These are phyloP conservation scores for Archilochus colubris DNA, from an alignment of 2,113 vertebrate species.

Conservation along the genomic window DNA sequence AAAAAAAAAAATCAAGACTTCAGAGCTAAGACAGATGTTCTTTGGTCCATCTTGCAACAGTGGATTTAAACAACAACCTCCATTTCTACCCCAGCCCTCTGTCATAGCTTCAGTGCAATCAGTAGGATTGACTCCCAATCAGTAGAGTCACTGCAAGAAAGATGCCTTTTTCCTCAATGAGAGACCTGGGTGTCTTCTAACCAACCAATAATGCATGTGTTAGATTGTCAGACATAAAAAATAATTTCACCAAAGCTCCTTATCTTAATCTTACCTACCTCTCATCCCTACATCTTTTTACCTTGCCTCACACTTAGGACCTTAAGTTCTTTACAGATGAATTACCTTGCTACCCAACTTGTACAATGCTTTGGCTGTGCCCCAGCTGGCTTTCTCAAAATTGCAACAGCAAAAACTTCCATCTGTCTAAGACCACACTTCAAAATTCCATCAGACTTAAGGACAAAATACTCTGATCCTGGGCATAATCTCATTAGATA, in stretches of 20 bases:
- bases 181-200: not conserved
- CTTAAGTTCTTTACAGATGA: not conserved
- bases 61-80: not conserved
- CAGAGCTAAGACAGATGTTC: not conserved
- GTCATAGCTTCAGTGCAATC: not conserved
- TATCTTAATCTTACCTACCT: not conserved
- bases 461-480: not conserved
- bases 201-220: not conserved
- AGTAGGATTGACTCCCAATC: not conserved
- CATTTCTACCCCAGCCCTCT: not conserved
- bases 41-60: not conserved
- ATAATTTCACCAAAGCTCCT: not conserved
- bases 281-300: not conserved
- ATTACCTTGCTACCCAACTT: not conserved
- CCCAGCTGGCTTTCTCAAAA: not conserved
- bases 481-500: not conserved
- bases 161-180: not conserved
- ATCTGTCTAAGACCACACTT: not conserved
- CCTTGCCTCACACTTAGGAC: not conserved
- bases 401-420: not conserved
- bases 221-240: not conserved
- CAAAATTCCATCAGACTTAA: not conserved
- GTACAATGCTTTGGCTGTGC: not conserved
- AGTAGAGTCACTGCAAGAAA: not conserved
- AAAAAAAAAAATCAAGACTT: not conserved